Base-by-base conservation (phyloP, 1,140 invertebrate genomes). In the Drosophila saltans region DNA sequence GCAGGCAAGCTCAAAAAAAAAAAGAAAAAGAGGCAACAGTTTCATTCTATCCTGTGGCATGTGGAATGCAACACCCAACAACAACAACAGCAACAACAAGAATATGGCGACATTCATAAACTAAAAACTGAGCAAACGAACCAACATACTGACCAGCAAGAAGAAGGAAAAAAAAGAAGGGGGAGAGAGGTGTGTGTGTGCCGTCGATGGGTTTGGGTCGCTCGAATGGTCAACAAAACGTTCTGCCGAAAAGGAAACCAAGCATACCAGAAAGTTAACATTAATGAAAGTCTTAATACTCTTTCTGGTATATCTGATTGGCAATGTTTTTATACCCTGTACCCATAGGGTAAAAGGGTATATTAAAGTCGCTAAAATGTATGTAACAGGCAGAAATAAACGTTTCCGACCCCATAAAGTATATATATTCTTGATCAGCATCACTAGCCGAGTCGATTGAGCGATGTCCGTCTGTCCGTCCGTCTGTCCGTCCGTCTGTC, bases 51-150 rank as follows among this genome's bases (percentile, higher is more conserved):
- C 58, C 39, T 36, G 24, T 43, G 67, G 74, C 72, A 63, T 78
- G 71, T 71, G 84, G 83, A 88, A 88, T 88, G 82, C 80, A 75
- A 74, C 67, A 62, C 65, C 69, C 69, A 69, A 56, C 39, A 58
- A 71, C 69, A 69, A 74, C 57, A 58, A 55, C 45, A 60, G 69
- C 60, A 69, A 66, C 60, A 74, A 62, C 75, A 76, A 72, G 65
- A 83, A 83, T 84, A 86, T 86, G 83, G 84, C 83, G 83, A 86
- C 83, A 88, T 88, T 88, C 83, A 88, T 88, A 88, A 89, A 88
- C 83, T 81, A 86, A 86, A 59, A 86, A 80, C 72, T 77, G 77
- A 72, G 63, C 69, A 67, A 67, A 72, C 48, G 65, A 64, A 67
- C 24, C 69, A 60, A 57, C 61, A 55, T 56, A n/a, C 16, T 16